Base-by-base conservation (phyloP, 2,797 vertebrate species). In the Myripristis jacobus region DNA sequence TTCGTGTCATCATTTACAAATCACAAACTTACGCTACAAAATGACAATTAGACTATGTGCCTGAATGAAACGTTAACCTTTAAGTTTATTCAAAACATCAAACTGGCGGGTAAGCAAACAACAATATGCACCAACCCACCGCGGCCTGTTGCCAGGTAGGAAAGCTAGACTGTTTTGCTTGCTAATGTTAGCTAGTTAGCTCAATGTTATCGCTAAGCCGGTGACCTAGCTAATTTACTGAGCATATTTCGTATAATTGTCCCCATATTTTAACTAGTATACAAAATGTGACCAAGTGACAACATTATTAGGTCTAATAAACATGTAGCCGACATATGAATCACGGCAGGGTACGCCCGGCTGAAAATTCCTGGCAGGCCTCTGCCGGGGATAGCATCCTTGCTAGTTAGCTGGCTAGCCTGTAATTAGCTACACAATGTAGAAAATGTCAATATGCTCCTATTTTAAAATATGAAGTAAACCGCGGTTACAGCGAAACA, bases 341-440 rank as follows among this genome's bases (percentile, higher is more conserved):
- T 29, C 47, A 27, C 27, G 19, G 7, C 15, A 59, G 87, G 88
- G 87, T 86, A 77, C 86, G 89, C 72, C 89, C 77, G 71, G 64
- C 6, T 61, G 65, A 73, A 61, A 43, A 64, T 29, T 36, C 24
- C 41, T 8, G 9, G 60, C 11, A 83, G 88, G 89, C 85, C 89
- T 66, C 13, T 24, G 24, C 66, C 48, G 48, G 44, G 63, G 60
- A 25, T 80, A 84, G 76, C 74, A 48, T 64, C 6, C n/a, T 25
- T 54, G 78, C 66, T 75, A 75, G 64, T 6, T 58, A 60, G 73
- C 59, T 67, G 66, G 60, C 52, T 47, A 53, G n/a, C 24, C 16
- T 41, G 24, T 29, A 53, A 19, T 34, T 21, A 44, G 16, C 9
- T 10, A n/a, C 9, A 9, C 19, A 11, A 11, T 11, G 13, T 1